phyloP scores from a whole-genome alignment of 2,113 vertebrate species.

The Acrocephalus arundinaceus region DNA sequence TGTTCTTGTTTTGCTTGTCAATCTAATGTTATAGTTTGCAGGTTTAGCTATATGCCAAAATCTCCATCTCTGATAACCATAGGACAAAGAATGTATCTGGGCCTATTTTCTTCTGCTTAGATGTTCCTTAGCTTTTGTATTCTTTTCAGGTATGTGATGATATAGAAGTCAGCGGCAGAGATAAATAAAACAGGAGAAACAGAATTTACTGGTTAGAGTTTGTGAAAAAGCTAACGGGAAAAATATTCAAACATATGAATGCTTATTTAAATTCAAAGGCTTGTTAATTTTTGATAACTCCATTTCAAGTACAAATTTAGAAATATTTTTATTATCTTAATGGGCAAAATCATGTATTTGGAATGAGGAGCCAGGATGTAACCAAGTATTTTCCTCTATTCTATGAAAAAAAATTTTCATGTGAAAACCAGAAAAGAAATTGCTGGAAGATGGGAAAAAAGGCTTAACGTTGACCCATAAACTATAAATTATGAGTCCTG shows the following conservation, averaged over 20 bases:
- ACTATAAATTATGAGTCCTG: not conserved
- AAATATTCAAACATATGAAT: not conserved
- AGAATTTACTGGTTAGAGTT: not conserved
- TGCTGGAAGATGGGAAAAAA: not conserved
- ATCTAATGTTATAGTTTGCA: not conserved
- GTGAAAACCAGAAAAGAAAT: not conserved
- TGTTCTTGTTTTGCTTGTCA: not conserved
- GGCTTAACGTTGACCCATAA: not conserved
- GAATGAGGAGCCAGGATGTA: not conserved
- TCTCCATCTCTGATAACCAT: not conserved
- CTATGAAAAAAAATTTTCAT: not conserved
- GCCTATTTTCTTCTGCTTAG: not conserved
- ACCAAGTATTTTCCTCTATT: not conserved
- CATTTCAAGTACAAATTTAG: not conserved
- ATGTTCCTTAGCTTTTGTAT: not conserved
- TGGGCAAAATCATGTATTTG: not conserved
- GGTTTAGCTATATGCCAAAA: not conserved
- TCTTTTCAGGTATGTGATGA: not conserved
- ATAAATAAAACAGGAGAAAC: not conserved
- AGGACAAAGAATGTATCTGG: not conserved
- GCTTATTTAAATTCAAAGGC: not conserved
- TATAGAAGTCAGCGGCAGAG: not conserved
- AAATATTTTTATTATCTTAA: not conserved
- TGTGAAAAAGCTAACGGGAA: not conserved
- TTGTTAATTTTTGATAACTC: not conserved